Percentiles rank a stretch among this genome's conserved stretches.
Evolutionary conservation across 2,113 vertebrate species (phyloP).

Genomic region (Pavo muticus): DNA sequence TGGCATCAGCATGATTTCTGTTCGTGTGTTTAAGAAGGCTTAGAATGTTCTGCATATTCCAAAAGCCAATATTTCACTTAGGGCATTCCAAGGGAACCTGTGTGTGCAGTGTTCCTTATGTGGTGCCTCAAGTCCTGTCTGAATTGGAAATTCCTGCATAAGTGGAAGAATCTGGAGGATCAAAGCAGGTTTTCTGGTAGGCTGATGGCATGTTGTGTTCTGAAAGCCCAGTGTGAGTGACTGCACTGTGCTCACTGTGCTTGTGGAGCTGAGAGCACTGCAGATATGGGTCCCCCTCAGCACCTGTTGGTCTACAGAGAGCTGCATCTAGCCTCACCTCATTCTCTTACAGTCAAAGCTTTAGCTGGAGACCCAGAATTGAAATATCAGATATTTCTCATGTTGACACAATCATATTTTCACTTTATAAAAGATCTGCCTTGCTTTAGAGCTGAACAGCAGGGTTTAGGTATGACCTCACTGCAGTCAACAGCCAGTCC

Average conservation of each 20-base stretch:
- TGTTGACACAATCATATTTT: background rate
- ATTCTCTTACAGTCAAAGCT: background rate
- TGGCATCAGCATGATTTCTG: background rate
- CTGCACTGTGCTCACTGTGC: background rate
- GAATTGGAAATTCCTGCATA: background rate
- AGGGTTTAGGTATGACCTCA: background rate
- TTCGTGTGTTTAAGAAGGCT: background rate
- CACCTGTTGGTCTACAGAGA: background rate
- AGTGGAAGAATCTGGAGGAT: background rate
- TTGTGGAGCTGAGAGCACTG: background rate
- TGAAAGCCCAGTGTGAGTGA: background rate
- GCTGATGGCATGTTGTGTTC: background rate
- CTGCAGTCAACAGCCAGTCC: background rate
- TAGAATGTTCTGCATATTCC: background rate
- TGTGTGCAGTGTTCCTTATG: rapidly evolving
- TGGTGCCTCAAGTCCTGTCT: background rate
- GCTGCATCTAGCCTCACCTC: background rate
- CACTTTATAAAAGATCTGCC: background rate
- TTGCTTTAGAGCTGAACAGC: background rate
- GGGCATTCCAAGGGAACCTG: background rate
- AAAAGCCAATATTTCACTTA: background rate
- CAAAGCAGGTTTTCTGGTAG: background rate
- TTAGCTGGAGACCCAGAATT: background rate
- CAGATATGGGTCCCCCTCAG: background rate
- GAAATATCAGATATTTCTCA: rapidly evolving